Base-by-base conservation (phyloP, 1,140 invertebrate species). In the Drosophila guanche region DNA sequence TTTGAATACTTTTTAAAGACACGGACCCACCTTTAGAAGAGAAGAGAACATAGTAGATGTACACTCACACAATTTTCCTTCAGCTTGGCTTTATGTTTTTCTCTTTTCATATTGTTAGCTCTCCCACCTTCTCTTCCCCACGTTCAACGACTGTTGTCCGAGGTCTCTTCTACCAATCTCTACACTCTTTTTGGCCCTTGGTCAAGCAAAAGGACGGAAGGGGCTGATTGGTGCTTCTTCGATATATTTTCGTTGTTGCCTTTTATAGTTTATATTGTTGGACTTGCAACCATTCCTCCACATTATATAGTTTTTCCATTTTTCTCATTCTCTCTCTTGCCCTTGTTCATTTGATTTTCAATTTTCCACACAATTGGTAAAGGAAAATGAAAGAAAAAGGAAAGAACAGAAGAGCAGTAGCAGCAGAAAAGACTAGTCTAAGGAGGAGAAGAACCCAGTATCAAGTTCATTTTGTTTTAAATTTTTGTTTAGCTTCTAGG, bases 251-350 rank as follows among this genome's bases (percentile, higher is more conserved):
- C 67, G 76, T 7, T 86, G 55, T 86, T 80, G 73, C 76, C 61
- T 86, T 83, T 85, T 85, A 80, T 85, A 81, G 77, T 85, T 86
- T 79, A 74, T 86, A 80, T 85, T 86, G 77, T 86, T 75, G 77
- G 72, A 56, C 59, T 54, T 47, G 23, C 75, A 62, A 41, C 23
- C 29, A 68, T 63, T 62, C 23, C 23, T 57, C 57, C 61, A 76
- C 65, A 79, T 58, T 79, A 76, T 71, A 54, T 74, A 45, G 25
- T 59, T 58, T 48, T 73, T 43, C 29, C 29, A 7, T 20, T 25
- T 25, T 29, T 14, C n/a, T 58, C 48, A 20, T 20, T 25, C 40
- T 53, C 25, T 41, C 43, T 43, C 46, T 27, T 51, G 66, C 40
- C 52, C 57, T 51, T 58, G 41, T 68, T 85, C 76, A 80, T 81